Conservation (phyloP, 2,888 invertebrate species). For the Pollenia angustigena region DNA sequence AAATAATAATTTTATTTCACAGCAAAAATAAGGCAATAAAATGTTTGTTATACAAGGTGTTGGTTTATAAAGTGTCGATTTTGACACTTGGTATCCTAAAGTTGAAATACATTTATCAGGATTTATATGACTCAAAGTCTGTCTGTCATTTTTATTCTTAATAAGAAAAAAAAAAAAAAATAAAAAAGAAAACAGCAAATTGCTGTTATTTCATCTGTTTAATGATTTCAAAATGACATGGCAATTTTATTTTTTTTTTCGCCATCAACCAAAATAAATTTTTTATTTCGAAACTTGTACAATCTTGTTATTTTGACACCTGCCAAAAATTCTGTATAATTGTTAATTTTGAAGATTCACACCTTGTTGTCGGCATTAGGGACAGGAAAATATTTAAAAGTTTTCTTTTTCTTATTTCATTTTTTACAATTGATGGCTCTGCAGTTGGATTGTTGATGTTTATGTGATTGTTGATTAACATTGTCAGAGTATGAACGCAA, state of each 20-base stretch:
- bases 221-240: constrained; percentile 70
- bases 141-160: constrained; percentile 17
- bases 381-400: constrained; percentile 22
- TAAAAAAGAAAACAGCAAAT: constrained; percentile 30
- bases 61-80: constrained; percentile 64
- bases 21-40: constrained; percentile 33
- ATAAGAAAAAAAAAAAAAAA: not conserved
- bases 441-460: constrained; percentile 4
- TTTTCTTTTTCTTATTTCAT: not conserved
- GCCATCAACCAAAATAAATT: constrained; percentile 29
- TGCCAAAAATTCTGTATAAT: constrained; percentile 72
- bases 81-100: constrained; percentile 66
- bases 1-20: constrained; percentile 56
- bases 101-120: constrained; percentile 65
- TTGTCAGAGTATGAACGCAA: constrained; percentile 4
- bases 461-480: constrained; percentile 26
- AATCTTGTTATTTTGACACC: constrained; percentile 73
- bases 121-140: constrained; percentile 20
- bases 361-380: constrained; percentile 64
- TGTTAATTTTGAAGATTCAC: constrained; percentile 71
- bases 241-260: constrained; percentile 56
- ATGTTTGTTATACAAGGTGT: constrained; percentile 57
- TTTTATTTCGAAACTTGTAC: constrained; percentile 29
- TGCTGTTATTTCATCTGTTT: constrained; percentile 72
- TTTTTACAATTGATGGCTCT: constrained; percentile 39